Conservation (phyloP, 2,113 vertebrate species). For the Eulemur macaco region DNA sequence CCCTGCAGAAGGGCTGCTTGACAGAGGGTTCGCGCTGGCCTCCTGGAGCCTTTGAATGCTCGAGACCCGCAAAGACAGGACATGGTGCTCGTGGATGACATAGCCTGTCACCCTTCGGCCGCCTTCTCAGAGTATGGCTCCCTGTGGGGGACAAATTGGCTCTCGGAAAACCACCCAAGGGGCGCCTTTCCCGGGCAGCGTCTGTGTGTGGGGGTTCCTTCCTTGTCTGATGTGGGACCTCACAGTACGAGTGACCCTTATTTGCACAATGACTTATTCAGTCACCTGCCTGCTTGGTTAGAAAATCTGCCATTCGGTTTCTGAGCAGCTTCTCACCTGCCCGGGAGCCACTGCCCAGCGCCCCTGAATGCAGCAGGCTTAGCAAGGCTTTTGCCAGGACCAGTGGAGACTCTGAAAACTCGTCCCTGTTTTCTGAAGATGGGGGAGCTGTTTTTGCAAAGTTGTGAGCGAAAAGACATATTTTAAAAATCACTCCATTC, state of each 20-base stretch:
- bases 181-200: accelerated
- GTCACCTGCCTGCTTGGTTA: not conserved
- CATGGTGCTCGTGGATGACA: accelerated
- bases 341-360: accelerated
- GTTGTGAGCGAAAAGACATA: not conserved
- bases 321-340: accelerated
- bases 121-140: not conserved
- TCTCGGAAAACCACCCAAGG: accelerated
- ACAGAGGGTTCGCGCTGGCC: too few species aligned
- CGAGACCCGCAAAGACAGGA: too few species aligned
- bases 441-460: not conserved
- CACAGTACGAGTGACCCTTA: not conserved
- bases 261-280: not conserved
- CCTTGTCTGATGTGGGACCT: not conserved
- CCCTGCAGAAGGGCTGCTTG: too few species aligned
- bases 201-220: not conserved
- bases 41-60: not conserved
- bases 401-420: accelerated
- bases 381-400: not conserved
- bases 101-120: accelerated
- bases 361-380: accelerated
- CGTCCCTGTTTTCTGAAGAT: too few species aligned
- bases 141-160: accelerated
- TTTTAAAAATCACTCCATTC: not conserved
- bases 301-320: not conserved